Percentiles rank a stretch among this genome's conserved stretches.
Conservation (phyloP, 1,140 invertebrate genomes). For the Bombus waltoni region DNA sequence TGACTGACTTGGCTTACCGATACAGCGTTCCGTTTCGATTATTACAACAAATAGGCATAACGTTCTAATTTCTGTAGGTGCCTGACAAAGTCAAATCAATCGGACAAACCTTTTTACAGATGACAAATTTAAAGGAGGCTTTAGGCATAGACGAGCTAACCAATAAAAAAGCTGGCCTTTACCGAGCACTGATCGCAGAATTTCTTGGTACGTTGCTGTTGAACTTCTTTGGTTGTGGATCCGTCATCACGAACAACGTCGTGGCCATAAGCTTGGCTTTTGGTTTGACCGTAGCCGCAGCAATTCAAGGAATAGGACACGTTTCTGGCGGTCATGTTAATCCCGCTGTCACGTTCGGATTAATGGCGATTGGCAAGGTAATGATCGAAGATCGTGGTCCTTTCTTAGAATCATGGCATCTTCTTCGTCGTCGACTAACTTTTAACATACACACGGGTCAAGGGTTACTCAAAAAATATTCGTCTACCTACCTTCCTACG, state of each 20-base stretch:
- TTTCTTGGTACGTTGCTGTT: constrained; percentile 91
- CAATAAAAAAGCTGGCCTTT: constrained; percentile 84
- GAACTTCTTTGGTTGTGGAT: constrained; percentile 93
- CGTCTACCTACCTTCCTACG: neutral
- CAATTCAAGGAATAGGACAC: constrained; percentile 92
- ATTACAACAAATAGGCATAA: neutral
- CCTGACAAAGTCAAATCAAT: neutral
- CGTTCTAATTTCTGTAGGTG: neutral
- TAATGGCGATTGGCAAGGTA: constrained; percentile 91
- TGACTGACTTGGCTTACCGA: neutral
- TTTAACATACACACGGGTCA: no score
- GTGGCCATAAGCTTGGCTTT: constrained; percentile 93
- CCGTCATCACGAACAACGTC: constrained; percentile 85
- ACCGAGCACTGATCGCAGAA: constrained; percentile 91
- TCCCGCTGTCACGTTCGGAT: constrained; percentile 92
- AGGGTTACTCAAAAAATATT: neutral
- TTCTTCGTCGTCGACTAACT: no score
- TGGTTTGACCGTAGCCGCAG: constrained; percentile 92
- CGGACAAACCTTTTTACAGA: constrained; percentile 2
- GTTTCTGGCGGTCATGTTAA: constrained; percentile 96
- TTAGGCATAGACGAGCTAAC: constrained; percentile 87
- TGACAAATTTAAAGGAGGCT: constrained; percentile 84
- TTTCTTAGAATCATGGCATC: no score
- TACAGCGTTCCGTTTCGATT: neutral
- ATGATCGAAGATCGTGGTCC: constrained; percentile 44